Base-by-base conservation (phyloP, 2,888 invertebrate species). In the Andrena chrysosceles region DNA sequence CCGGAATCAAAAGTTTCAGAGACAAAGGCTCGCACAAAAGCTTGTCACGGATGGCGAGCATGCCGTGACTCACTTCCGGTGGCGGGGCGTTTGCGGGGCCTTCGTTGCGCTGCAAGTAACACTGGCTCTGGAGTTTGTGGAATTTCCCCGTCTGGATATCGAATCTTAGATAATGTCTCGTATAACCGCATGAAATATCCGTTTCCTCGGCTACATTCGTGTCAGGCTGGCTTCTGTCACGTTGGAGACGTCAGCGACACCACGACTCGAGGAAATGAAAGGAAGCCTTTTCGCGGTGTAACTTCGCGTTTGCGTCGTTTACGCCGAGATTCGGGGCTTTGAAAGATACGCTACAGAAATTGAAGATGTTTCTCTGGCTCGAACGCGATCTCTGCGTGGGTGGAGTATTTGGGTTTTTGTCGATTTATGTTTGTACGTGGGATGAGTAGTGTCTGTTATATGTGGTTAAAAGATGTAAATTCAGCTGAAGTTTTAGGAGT, bases 21-120 rank as follows among this genome's bases (percentile, higher is more conserved):
- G 81, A 88, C 85, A 84, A 87, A 88, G 81, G 76, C 54, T 62
- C 52, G 77, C 71, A 74, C 81, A 83, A 84, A 86, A 85, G 86
- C 84, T 84, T 81, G 84, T 86, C 84, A 81, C 82, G 81, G 82
- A 62, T 76, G 72, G 81, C 75, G 74, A 71, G 49, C 63, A 54
- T 33, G 83, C 75, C 54, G 62, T 52, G 78, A 81, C 77, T 83
- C 68, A 52, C 72, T 81, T 79, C 81, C 77, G 85, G 42, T 35
- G 29, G 68, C 75, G 75, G 60, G 31, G 42, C 42, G 42, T 42
- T 42, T 35, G 54, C 35, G 62, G 29, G 63, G 10, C 26, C 68
- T 71, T 10, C 23, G 54, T 54, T 54, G 20, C 54, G 54, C 54
- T 23, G 54, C n/a, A 20, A 54, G 8, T 54, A 42, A 54, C 54